These are phyloP conservation scores for Megalops atlanticus DNA, from an alignment of 2,113 vertebrate species.

Conservation along the genomic window DNA sequence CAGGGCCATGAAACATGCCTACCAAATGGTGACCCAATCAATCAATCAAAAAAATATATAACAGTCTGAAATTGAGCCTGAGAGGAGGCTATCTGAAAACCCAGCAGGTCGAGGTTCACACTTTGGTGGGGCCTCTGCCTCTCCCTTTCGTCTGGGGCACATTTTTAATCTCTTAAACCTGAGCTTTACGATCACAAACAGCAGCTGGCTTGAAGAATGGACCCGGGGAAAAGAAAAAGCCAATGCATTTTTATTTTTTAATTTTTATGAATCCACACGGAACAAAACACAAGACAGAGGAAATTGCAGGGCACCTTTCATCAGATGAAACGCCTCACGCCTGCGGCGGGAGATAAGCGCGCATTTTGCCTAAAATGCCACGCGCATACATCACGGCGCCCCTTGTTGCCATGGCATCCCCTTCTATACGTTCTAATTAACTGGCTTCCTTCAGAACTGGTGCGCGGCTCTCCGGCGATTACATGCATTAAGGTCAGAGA, in stretches of 20 bases:
- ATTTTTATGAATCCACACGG: slow-evolving; percentile 51
- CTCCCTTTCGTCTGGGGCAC: too few species aligned
- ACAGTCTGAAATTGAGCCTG: too few species aligned
- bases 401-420: slow-evolving; percentile 60
- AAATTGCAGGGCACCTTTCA: slow-evolving; percentile 27
- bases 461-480: slow-evolving; percentile 42
- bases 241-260: not conserved
- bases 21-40: too few species aligned
- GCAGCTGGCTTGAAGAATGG: not conserved
- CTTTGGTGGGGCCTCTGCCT: too few species aligned
- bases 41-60: too few species aligned
- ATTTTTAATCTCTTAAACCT: not conserved
- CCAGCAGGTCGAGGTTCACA: too few species aligned
- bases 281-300: slow-evolving; percentile 46
- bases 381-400: slow-evolving; percentile 32
- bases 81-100: too few species aligned
- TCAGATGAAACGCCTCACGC: not conserved
- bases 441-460: slow-evolving; percentile 43
- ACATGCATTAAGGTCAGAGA: slow-evolving; percentile 41
- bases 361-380: slow-evolving; percentile 32
- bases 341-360: slow-evolving; percentile 33
- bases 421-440: slow-evolving; percentile 66
- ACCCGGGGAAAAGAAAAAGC: not conserved
- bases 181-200: not conserved
- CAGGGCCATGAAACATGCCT: too few species aligned